Evolutionary conservation across 2,888 invertebrate species (phyloP).

Genomic region (Drosophila putrida): DNA sequence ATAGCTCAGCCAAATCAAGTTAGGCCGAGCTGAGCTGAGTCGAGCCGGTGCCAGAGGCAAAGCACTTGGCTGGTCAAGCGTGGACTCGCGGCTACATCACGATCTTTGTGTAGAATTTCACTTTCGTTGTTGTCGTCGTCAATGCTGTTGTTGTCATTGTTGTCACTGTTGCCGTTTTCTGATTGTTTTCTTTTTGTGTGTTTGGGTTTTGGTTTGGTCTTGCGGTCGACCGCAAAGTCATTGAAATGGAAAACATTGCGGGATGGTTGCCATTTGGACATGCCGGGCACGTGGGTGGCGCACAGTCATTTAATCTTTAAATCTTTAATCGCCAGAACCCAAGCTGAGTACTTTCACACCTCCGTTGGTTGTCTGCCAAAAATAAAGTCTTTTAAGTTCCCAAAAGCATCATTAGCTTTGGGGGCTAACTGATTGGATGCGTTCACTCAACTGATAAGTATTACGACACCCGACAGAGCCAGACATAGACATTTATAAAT

Average conservation of each 20-base stretch:
- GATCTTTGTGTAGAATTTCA: conserved; percentile 79
- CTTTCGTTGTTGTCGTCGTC: conserved; percentile 68
- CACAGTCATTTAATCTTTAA: conserved; percentile 36
- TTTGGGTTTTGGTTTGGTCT: conserved; percentile 43
- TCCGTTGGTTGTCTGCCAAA: background rate
- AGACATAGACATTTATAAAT: conserved; percentile 23
- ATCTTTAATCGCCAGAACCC: conserved; percentile 39
- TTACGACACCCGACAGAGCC: conserved; percentile 39
- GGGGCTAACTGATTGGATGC: conserved; percentile 1
- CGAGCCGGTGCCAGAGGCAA: conserved; percentile 35
- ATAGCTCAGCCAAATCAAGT: conserved; percentile 41
- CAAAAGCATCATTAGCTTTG: conserved; percentile 19
- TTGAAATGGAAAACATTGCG: conserved; percentile 74
- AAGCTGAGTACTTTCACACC: conserved; percentile 48
- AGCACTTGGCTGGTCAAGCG: conserved; percentile 73
- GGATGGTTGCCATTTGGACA: conserved; percentile 47
- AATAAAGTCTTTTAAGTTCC: background rate
- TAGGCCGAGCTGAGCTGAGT: conserved; percentile 1
- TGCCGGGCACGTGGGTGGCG: conserved; percentile 75
- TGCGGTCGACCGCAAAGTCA: conserved; percentile 52
- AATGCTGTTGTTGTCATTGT: conserved; percentile 12
- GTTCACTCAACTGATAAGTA: conserved; percentile 11
- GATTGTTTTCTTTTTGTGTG: conserved; percentile 63
- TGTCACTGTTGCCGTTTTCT: conserved; percentile 46
- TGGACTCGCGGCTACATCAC: conserved; percentile 55